Conservation (phyloP, 2,888 invertebrate species). For the Zhuqinia jingwanae region DNA sequence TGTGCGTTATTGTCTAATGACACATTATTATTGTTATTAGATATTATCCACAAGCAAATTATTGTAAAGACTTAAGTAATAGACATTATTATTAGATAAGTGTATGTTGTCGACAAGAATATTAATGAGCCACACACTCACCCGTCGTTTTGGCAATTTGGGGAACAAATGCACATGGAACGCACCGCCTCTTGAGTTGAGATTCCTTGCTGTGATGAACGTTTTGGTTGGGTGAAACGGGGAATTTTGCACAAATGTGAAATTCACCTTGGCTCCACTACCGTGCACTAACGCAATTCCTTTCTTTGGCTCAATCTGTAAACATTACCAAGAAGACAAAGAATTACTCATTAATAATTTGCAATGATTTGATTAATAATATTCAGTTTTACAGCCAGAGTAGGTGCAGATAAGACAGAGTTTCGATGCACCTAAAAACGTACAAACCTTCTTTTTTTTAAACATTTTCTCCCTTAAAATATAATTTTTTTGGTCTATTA, state of each 20-base stretch:
- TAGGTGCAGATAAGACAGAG: too few relatives aligned
- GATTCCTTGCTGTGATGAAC: constrained; percentile 83
- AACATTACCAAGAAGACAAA: background rate
- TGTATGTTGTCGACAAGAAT: background rate
- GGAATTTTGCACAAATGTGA: constrained; percentile 89
- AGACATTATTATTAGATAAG: constrained; percentile 11
- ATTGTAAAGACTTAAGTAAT: background rate
- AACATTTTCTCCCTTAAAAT: too few relatives aligned
- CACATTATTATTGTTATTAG: background rate
- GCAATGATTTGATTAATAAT: too few relatives aligned
- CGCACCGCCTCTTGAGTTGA: constrained; percentile 80
- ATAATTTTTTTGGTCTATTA: too few relatives aligned
- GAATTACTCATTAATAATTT: too few relatives aligned
- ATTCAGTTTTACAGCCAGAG: too few relatives aligned
- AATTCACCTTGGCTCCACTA: constrained; percentile 89
- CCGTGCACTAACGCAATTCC: constrained; percentile 79
- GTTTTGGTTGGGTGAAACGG: constrained; percentile 92
- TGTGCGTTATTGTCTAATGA: too few relatives aligned
- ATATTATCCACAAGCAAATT: background rate
- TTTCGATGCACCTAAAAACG: too few relatives aligned
- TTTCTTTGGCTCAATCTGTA: constrained; percentile 76
- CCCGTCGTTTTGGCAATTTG: constrained; percentile 80
- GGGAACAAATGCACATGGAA: constrained; percentile 82
- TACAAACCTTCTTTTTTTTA: too few relatives aligned
- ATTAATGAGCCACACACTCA: constrained; percentile 54